Percentiles rank a stretch among this genome's conserved stretches.
Conservation (phyloP, 2,113 vertebrate species). For the Oncorhynchus tshawytscha region DNA sequence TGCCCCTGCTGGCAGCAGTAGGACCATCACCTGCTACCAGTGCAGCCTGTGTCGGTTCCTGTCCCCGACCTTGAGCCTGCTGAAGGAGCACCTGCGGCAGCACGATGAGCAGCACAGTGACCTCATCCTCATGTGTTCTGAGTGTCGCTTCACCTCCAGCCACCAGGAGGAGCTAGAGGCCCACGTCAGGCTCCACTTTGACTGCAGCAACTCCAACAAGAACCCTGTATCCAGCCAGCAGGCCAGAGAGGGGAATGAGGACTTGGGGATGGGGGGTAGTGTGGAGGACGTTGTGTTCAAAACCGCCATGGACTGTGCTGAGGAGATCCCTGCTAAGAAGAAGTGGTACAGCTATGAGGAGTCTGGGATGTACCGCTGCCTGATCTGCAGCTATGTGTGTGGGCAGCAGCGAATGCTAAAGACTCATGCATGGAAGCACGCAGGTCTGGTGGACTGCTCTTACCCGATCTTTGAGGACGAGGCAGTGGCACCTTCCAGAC, state of each 20-base stretch:
- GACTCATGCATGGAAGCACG: conserved; percentile 97
- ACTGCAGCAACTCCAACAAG: conserved; percentile 48
- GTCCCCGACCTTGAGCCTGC: conserved; percentile 78
- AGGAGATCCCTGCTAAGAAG: conserved; percentile 65
- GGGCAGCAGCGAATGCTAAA: conserved; percentile 96
- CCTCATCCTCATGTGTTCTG: conserved; percentile 90
- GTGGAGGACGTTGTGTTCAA: background rate
- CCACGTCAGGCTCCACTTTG: conserved; percentile 82
- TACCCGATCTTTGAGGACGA: conserved; percentile 96
- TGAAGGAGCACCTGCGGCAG: conserved; percentile 88
- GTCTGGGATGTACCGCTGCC: conserved; percentile 90
- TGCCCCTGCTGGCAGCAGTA: conserved; percentile 53
- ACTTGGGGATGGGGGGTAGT: background rate
- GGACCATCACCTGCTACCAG: conserved; percentile 86
- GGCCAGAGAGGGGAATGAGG: conserved; percentile 17
- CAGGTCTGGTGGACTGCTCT: conserved; percentile 91
- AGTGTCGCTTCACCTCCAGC: conserved; percentile 85
- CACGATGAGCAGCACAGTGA: conserved; percentile 91
- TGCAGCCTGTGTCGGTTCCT: conserved; percentile 91
- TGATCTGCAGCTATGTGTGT: conserved; percentile 97
- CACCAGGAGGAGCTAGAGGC: conserved; percentile 87
- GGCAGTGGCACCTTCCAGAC: conserved; percentile 58
- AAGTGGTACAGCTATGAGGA: conserved; percentile 94
- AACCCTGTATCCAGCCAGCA: background rate
- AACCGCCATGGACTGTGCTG: conserved; percentile 25